These are phyloP conservation scores for Cochlearius cochlearius DNA, from an alignment of 2,113 vertebrate species.

Conservation along the genomic window DNA sequence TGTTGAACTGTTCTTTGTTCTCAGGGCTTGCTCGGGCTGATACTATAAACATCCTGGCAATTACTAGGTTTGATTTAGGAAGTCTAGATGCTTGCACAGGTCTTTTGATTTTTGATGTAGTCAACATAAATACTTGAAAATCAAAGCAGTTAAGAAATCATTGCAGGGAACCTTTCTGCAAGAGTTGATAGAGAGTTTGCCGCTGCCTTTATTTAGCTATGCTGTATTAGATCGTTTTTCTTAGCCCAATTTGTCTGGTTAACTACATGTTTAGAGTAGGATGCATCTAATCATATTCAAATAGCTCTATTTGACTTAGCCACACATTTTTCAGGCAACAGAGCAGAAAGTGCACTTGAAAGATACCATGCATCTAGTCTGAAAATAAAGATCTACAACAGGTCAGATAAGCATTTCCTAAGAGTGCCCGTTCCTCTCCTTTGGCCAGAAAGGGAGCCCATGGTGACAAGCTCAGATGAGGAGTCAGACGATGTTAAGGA, in stretches of 20 bases:
- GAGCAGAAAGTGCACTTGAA: not conserved
- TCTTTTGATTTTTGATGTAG: conserved; percentile 15
- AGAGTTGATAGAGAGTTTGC: not conserved
- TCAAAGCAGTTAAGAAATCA: not conserved
- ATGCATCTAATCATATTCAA: not conserved
- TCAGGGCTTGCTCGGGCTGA: not conserved
- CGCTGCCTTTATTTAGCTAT: not conserved
- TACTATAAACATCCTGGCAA: not conserved
- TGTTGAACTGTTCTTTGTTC: conserved; percentile 2
- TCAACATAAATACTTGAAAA: not conserved
- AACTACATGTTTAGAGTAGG: not conserved
- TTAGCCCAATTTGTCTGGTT: not conserved
- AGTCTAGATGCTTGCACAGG: not conserved
- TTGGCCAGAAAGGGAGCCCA: not conserved
- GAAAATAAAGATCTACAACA: not conserved
- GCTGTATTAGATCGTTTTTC: not conserved
- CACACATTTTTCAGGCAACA: not conserved
- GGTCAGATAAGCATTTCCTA: not conserved
- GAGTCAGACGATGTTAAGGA: not conserved
- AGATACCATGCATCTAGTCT: not conserved
- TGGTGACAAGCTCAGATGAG: not conserved
- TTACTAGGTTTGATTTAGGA: conserved; percentile 22
- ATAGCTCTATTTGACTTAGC: not conserved
- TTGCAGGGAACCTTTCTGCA: not conserved
- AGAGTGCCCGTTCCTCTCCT: not conserved